Base-by-base conservation (phyloP, 2,113 vertebrate genomes). In the Thymallus thymallus region DNA sequence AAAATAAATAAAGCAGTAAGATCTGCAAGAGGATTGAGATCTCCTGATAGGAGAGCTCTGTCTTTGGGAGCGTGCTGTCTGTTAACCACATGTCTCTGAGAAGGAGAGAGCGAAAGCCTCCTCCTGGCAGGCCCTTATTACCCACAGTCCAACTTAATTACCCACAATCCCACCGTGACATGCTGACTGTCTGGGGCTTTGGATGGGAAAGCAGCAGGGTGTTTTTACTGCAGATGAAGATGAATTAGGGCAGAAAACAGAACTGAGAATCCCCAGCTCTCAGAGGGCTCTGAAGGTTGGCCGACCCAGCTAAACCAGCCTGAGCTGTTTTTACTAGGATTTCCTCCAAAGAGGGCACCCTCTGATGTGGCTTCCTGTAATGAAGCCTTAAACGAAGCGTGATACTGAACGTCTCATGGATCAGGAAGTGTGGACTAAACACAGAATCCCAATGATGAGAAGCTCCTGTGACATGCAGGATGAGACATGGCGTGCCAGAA, bases 91-190 rank as follows among this genome's bases (percentile, higher is more conserved):
- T 66, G 41, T 78, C 62, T 32, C 30, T 12, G 66, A 80, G 29
- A 70, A 45, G 60, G 63, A 23, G 45, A 67, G 63, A 75, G 60
- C n/a, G 79, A 67, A 72, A 77, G 71, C 76, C 67, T 75, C 73
- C 55, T 69, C 30, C 76, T 82, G 84, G 82, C 71, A 80, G 45
- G 60, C 48, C 20, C 80, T 62, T 24, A 76, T 87, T 84, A 84
- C 75, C 86, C 83, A 84, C 76, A 77, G 79, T 81, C 78, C 79
- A 68, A 77, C 79, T 77, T 89, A 76, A 88, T 86, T 84, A 82
- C 64, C 79, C 82, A 76, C 80, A 76, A 69, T 66, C 68, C 66
- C 79, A 83, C 45, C 83, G 67, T 79, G 87, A 82, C 84, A 83
- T 69, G 45, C 66, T 78, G 81, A 80, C 82, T 80, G 73, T 78